These are phyloP conservation scores for Chiloscyllium punctatum DNA, from an alignment of 2,797 vertebrate genomes.

Conservation along the genomic window DNA sequence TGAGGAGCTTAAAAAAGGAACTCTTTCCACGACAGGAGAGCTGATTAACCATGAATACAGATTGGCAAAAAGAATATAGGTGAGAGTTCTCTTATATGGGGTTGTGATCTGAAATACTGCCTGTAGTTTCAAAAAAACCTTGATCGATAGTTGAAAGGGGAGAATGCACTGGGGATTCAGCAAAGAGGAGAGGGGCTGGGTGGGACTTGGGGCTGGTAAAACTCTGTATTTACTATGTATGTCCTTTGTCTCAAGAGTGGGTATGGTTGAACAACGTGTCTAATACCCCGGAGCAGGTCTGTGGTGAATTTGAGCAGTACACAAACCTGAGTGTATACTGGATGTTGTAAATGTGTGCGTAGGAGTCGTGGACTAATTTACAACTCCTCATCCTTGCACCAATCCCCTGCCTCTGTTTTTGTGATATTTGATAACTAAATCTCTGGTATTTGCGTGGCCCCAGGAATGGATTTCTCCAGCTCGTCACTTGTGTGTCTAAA, in stretches of 20 bases:
- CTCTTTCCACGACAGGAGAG: too few species aligned
- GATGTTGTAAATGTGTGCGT: neutral
- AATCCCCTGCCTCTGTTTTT: neutral
- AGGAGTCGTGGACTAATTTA: neutral
- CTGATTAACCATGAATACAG: too few species aligned
- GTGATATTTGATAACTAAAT: neutral
- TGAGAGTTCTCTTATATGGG: neutral
- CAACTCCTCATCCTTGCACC: neutral
- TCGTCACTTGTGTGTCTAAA: slow-evolving; percentile 17
- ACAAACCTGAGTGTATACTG: neutral
- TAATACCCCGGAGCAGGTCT: too few species aligned
- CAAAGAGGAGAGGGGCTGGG: neutral
- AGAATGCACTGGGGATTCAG: fast-evolving
- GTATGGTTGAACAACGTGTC: neutral
- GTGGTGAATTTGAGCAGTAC: neutral
- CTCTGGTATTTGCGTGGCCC: too few species aligned
- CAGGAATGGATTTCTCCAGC: neutral
- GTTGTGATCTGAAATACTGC: neutral
- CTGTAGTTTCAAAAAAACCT: neutral
- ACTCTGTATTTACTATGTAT: neutral
- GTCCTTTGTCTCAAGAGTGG: neutral
- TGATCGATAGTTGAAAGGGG: neutral
- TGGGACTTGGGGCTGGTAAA: neutral
- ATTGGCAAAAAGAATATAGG: too few species aligned
- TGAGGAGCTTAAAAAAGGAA: neutral